A percentile compares a stretch with the other conserved stretches of the same genome.
phyloP scores from a whole-genome alignment of 2,797 vertebrate species.

The Eulemur albifrons region DNA sequence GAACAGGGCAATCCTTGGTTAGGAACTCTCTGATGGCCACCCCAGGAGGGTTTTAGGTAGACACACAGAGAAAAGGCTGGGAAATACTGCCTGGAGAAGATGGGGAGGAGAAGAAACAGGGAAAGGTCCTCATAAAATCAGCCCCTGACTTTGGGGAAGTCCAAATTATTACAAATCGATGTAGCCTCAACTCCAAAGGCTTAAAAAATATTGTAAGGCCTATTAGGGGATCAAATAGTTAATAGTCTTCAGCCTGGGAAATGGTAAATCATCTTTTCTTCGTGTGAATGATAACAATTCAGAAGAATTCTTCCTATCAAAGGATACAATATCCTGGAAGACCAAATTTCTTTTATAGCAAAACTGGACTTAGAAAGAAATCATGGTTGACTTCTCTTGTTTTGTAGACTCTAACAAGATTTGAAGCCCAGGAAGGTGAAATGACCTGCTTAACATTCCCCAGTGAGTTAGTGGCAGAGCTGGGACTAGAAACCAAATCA shows the following conservation, averaged over 20 bases:
- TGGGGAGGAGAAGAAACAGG: not conserved
- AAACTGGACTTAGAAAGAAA: constrained; percentile 13
- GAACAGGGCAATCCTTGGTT: not conserved
- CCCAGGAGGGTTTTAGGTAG: not conserved
- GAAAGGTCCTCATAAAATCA: not conserved
- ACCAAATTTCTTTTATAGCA: constrained; percentile 3
- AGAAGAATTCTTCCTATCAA: constrained; percentile 26
- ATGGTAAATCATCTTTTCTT: not conserved
- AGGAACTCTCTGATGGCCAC: constrained; percentile 13
- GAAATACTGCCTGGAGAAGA: not conserved
- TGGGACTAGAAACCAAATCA: not conserved
- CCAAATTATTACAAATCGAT: not conserved
- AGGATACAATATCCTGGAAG: constrained; percentile 26
- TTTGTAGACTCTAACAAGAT: not conserved
- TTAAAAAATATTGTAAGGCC: not conserved
- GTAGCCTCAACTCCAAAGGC: not conserved
- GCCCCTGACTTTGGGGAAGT: not conserved
- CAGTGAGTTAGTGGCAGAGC: not conserved
- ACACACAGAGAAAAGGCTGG: not conserved
- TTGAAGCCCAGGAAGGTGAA: not conserved
- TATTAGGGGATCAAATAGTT: not conserved
- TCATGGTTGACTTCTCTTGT: not conserved
- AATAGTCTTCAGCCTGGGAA: not conserved
- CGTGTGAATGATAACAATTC: not conserved
- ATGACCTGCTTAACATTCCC: not conserved